Evolutionary conservation across 2,797 vertebrate species (phyloP).

Genomic region (Enteromius mattozi): DNA sequence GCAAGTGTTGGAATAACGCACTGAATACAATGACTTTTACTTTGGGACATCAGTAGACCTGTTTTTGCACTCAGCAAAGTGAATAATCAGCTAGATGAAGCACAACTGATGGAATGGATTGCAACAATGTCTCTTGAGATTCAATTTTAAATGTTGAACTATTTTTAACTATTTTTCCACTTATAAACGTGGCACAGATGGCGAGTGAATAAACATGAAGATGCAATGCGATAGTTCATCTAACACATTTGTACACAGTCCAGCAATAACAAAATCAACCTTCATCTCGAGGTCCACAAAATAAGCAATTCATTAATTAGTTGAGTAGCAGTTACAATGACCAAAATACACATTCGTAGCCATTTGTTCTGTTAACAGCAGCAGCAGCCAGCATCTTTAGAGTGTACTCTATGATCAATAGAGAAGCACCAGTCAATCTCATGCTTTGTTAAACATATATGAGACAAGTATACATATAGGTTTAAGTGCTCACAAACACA

Average conservation of each 20-base stretch:
- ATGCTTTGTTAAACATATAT: constrained; percentile 42
- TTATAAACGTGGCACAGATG: not conserved
- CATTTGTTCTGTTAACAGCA: not conserved
- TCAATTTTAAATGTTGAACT: not conserved
- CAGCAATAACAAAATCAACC: not conserved
- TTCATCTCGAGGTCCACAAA: not conserved
- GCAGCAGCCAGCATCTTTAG: not conserved
- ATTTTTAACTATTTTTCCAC: not conserved
- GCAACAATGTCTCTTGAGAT: not conserved
- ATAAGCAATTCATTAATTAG: not conserved
- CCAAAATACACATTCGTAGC: not conserved
- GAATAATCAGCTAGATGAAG: not conserved
- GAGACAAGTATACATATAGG: constrained; percentile 18
- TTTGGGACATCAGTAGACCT: not conserved
- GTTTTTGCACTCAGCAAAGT: not conserved
- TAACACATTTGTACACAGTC: not conserved
- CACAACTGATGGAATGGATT: not conserved
- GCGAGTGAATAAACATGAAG: not conserved
- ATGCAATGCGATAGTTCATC: not conserved
- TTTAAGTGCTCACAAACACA: constrained; percentile 24
- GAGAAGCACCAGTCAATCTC: constrained; percentile 37
- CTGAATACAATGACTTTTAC: not conserved
- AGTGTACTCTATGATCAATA: constrained; percentile 47
- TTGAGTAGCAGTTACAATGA: not conserved
- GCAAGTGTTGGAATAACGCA: not conserved